Conservation (phyloP, 2,797 vertebrate genomes). For the Lagothrix lagotricha region DNA sequence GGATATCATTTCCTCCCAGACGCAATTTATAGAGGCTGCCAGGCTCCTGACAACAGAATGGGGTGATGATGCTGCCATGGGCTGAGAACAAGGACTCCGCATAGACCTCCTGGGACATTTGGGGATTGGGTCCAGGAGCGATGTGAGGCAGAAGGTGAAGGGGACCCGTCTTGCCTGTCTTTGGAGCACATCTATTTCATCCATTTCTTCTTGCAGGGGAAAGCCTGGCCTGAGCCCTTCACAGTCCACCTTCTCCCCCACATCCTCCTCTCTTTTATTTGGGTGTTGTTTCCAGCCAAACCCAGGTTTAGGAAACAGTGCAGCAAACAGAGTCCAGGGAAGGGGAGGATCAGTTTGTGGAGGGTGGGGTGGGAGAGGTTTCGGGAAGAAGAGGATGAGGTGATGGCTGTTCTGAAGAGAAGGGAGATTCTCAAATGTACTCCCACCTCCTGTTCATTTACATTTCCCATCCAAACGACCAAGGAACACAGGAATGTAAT, state of each 20-base stretch:
- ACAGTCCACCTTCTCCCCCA: neutral
- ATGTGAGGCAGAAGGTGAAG: rapidly evolving
- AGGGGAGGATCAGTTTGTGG: too few relatives aligned
- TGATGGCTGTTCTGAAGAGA: neutral
- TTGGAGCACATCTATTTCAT: rapidly evolving
- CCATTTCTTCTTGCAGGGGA: neutral
- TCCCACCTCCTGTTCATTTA: neutral
- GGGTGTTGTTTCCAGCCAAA: neutral
- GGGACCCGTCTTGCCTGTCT: neutral
- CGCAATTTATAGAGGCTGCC: neutral
- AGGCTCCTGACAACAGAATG: neutral
- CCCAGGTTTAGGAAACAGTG: neutral
- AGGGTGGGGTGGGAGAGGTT: neutral
- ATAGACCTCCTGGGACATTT: rapidly evolving
- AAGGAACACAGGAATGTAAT: rapidly evolving
- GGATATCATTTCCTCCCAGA: slow-evolving; percentile 55
- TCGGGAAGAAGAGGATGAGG: neutral
- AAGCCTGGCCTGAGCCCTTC: neutral
- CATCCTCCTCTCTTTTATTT: neutral
- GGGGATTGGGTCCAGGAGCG: rapidly evolving
- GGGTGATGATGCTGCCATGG: neutral
- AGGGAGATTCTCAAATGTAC: rapidly evolving
- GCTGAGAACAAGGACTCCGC: neutral
- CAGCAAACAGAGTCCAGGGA: neutral
- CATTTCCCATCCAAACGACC: neutral